phyloP scores from a whole-genome alignment of 2,797 vertebrate genomes.

The Oryzias sinensis region DNA sequence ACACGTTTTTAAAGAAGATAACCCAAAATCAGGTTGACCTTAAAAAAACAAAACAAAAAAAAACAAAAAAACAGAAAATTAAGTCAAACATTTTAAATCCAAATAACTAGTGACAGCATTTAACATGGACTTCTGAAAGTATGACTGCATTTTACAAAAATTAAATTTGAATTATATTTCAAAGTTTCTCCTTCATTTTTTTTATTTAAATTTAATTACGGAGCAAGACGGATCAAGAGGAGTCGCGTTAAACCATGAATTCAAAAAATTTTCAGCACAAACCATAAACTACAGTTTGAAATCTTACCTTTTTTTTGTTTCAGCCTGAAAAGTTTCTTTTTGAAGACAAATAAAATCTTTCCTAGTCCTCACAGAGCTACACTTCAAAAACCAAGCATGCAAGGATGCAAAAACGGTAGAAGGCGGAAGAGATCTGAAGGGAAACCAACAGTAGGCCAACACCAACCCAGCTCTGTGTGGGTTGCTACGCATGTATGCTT shows the following conservation, averaged over 20 bases:
- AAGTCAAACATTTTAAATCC: too few species aligned
- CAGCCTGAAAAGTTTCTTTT: neutral
- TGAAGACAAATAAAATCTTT: slow-evolving; percentile 11
- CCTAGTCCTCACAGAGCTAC: slow-evolving; percentile 17
- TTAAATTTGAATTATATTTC: too few species aligned
- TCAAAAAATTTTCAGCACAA: neutral
- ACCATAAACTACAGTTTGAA: neutral
- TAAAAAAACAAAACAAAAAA: too few species aligned
- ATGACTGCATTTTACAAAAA: too few species aligned
- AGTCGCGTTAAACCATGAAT: neutral
- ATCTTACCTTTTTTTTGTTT: slow-evolving; percentile 46
- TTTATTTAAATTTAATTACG: too few species aligned
- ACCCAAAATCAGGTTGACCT: too few species aligned
- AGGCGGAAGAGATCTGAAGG: slow-evolving; percentile 51
- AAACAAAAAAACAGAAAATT: too few species aligned
- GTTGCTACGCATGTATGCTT: slow-evolving; percentile 21
- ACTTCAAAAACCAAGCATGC: slow-evolving; percentile 20
- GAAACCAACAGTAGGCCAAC: slow-evolving; percentile 39
- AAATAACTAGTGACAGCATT: too few species aligned
- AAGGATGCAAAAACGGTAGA: slow-evolving; percentile 27
- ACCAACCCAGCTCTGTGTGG: slow-evolving; percentile 44
- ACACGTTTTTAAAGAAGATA: too few species aligned
- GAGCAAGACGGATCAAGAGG: neutral
- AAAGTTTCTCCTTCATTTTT: too few species aligned
- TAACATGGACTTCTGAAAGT: too few species aligned